These are phyloP conservation scores for Conchocele bisecta DNA, from an alignment of 2,888 invertebrate genomes.

Conservation along the genomic window DNA sequence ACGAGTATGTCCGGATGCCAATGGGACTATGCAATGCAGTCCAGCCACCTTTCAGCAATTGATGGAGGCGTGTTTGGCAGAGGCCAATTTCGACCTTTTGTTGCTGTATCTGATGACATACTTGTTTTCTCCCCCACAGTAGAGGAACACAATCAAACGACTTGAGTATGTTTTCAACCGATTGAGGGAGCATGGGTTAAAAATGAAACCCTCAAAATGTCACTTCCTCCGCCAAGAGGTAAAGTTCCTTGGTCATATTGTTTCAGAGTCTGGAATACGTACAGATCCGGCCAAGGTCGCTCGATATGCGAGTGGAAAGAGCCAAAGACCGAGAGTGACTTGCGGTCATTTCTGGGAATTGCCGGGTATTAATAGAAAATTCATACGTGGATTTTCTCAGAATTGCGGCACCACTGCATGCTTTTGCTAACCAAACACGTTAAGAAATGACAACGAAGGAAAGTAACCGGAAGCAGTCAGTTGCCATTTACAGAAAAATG, in stretches of 20 bases:
- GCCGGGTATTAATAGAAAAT: slow-evolving; percentile 15
- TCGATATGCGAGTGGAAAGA: slow-evolving; percentile 38
- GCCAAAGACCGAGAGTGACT: neutral
- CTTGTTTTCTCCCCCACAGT: slow-evolving; percentile 39
- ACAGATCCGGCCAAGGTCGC: slow-evolving; percentile 44
- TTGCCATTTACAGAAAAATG: slow-evolving; percentile 1
- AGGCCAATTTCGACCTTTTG: slow-evolving; percentile 44
- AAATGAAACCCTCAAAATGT: slow-evolving; percentile 44
- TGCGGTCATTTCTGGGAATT: slow-evolving; percentile 1
- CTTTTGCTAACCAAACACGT: neutral
- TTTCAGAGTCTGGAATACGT: slow-evolving; percentile 21
- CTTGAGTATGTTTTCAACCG: slow-evolving; percentile 44
- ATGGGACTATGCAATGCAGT: slow-evolving; percentile 54
- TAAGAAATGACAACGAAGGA: neutral
- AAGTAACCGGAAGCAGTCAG: neutral
- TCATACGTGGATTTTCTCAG: neutral
- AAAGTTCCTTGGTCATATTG: slow-evolving; percentile 24
- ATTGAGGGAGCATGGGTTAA: slow-evolving; percentile 31
- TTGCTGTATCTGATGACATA: slow-evolving; percentile 63
- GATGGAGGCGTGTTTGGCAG: slow-evolving; percentile 55
- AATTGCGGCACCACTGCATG: slow-evolving; percentile 7
- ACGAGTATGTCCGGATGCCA: slow-evolving; percentile 51
- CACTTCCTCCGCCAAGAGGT: slow-evolving; percentile 29
- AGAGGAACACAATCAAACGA: slow-evolving; percentile 34
- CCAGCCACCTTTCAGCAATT: slow-evolving; percentile 55